Evolutionary conservation across 2,113 vertebrate genomes (phyloP), one percentile per base, ranked within the genome.

Genomic region (Balaeniceps rex): DNA sequence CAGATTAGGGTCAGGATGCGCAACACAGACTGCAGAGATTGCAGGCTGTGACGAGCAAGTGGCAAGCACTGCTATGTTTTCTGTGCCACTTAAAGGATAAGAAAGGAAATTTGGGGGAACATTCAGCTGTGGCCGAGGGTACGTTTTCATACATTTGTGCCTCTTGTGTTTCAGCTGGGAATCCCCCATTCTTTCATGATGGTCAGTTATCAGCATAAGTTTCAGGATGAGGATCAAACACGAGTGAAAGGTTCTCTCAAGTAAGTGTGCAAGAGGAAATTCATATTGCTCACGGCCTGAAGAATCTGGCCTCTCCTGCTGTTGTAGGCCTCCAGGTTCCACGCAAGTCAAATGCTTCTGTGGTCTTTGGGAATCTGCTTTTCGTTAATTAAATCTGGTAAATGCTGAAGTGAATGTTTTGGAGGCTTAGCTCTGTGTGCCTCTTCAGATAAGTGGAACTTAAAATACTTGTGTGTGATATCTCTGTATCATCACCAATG

Each of bases 141-240:
- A 18, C 0, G 0, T 44, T 83, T 25, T 68, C 52, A 34, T 63
- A 3, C 8, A 12, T 77, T 63, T 78, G 40, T 68, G 24, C 28
- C 38, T 88, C 91, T 96, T 94, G 58, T 91, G 72, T 90, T 92
- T 87, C 98, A 99, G 99, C 98, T 99, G 74, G 99, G 99, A 85
- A 99, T 99, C 94, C 99, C 99, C 42, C 99, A 99, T 96, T 99
- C 99, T 69, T 99, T 99, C 75, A 94, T 99, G 93, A 99, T 99
- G 98, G 98, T 99, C 98, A 99, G 99, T 97, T 99, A 99, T 82
- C 99, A 99, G 96, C 99, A 99, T 98, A 99, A 99, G 97, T 99
- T 99, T 98, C 99, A 99, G 97, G 99, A 99, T 64, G 99, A 99
- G 5, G 99, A 99, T 94, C 99, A 99, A 98, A 99, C 99, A 0